These are phyloP conservation scores for Caenorhabditis afra DNA, from an alignment of 2,888 invertebrate genomes.

Conservation along the genomic window DNA sequence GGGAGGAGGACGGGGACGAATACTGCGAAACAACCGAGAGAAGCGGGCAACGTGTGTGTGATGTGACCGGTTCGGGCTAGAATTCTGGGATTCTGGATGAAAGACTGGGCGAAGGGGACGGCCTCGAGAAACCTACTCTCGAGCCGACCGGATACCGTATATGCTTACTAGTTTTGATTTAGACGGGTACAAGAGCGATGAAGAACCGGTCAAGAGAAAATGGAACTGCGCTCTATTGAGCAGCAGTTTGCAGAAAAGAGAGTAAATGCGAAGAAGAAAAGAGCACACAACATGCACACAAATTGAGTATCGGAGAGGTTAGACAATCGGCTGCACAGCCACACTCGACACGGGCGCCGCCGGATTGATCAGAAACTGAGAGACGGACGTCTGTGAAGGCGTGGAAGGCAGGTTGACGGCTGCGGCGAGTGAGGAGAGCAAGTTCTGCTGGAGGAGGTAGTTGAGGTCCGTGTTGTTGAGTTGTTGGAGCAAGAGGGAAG, in stretches of 20 bases:
- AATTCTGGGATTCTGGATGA: slow-evolving; percentile 3
- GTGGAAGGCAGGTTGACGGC: slow-evolving; percentile 22
- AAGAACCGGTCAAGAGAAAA: neutral
- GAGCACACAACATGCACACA: slow-evolving; percentile 3
- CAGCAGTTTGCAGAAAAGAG: neutral
- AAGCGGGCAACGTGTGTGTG: neutral
- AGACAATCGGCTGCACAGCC: slow-evolving; percentile 32
- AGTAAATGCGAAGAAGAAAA: slow-evolving; percentile 1
- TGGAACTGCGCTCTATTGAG: neutral
- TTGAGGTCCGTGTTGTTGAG: slow-evolving; percentile 48
- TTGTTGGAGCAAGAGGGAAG: slow-evolving; percentile 64
- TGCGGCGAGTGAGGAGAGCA: slow-evolving; percentile 43
- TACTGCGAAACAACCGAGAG: neutral
- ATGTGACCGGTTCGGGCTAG: slow-evolving; percentile 16
- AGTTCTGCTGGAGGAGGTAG: slow-evolving; percentile 54
- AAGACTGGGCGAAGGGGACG: slow-evolving; percentile 8
- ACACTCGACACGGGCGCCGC: slow-evolving; percentile 7
- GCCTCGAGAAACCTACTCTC: slow-evolving; percentile 17
- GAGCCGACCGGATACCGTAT: slow-evolving; percentile 6
- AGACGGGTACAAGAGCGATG: neutral
- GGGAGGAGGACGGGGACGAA: neutral
- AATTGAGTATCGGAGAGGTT: slow-evolving; percentile 1
- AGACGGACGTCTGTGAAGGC: neutral
- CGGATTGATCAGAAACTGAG: slow-evolving; percentile 23
- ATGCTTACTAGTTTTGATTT: slow-evolving; percentile 4